Conservation (phyloP, 1,140 invertebrate genomes). For the Sycophaga agraensis region DNA sequence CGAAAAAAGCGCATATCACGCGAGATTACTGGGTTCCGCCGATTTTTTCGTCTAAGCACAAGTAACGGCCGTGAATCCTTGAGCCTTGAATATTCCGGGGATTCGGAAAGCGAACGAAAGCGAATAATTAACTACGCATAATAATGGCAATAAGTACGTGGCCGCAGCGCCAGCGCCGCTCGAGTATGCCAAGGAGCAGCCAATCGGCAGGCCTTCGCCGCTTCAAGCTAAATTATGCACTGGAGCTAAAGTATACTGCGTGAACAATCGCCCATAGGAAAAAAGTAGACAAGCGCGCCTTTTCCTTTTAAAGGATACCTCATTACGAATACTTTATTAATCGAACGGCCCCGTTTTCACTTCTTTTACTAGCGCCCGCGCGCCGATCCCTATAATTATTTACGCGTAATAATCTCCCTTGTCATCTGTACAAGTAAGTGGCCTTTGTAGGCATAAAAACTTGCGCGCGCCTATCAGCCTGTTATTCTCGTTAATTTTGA, state of each 20-base stretch:
- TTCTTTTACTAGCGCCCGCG: too few species aligned
- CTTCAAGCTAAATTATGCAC: neutral
- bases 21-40: slow-evolving; percentile 16
- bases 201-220: neutral
- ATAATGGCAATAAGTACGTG: neutral
- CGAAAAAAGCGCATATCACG: neutral
- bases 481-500: too few species aligned
- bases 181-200: too few species aligned
- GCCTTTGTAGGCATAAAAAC: too few species aligned
- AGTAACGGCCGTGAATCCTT: slow-evolving; percentile 6
- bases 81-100: slow-evolving; percentile 2
- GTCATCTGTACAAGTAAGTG: too few species aligned
- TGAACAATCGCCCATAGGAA: neutral
- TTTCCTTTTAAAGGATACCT: too few species aligned
- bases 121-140: slow-evolving; percentile 4
- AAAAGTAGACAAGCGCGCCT: neutral
- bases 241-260: neutral
- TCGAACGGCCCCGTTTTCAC: too few species aligned
- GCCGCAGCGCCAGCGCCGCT: neutral
- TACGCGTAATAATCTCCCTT: too few species aligned
- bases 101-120: neutral
- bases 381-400: too few species aligned
- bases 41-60: slow-evolving; percentile 13
- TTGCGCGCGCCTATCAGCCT: too few species aligned
- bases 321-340: too few species aligned